Conservation (phyloP, 2,113 vertebrate genomes). For the Notiomystis cincta region DNA sequence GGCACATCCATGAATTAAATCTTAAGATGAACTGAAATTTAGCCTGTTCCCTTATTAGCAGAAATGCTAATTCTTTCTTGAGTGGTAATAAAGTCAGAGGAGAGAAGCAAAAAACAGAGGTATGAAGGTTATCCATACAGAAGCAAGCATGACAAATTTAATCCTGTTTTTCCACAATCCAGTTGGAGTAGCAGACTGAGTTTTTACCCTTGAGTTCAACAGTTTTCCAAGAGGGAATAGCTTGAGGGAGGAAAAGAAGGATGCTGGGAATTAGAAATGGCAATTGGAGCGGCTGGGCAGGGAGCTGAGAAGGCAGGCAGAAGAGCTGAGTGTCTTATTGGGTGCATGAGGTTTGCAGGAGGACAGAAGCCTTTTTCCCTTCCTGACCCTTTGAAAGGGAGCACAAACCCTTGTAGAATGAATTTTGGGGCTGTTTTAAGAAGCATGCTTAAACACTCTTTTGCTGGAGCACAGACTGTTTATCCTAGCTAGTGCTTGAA, state of each 20-base stretch:
- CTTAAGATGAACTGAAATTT: background rate
- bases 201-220: background rate
- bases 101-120: background rate
- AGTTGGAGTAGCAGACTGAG: background rate
- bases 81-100: background rate
- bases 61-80: background rate
- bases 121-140: background rate
- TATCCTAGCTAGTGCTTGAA: background rate
- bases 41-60: background rate
- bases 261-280: background rate
- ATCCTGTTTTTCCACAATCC: background rate
- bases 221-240: background rate
- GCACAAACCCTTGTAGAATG: background rate
- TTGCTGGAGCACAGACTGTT: background rate
- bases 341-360: background rate
- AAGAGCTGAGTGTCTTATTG: background rate
- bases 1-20: background rate
- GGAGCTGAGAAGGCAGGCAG: background rate
- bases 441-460: background rate
- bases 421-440: background rate
- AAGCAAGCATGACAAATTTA: background rate
- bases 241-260: background rate
- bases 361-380: fast-evolving
- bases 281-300: background rate
- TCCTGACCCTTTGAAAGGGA: background rate